These are phyloP conservation scores for Pyrrhia umbra DNA, from an alignment of 2,888 invertebrate species.

Conservation along the genomic window DNA sequence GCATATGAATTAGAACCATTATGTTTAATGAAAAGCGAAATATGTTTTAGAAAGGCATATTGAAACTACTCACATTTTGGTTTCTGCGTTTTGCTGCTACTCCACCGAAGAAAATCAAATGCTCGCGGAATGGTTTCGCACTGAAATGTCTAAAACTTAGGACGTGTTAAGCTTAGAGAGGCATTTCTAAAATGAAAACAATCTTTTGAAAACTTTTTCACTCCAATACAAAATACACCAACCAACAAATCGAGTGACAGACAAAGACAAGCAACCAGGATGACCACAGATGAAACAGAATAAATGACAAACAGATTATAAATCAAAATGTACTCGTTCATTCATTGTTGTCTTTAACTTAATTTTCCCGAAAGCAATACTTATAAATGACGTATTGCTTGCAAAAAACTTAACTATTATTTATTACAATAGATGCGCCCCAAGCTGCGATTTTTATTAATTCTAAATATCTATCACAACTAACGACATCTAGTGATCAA, in stretches of 20 bases:
- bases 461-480: neutral
- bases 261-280: too few species aligned
- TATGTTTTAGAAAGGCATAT: constrained; percentile 56
- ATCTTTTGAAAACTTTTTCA: constrained; percentile 13
- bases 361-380: too few species aligned
- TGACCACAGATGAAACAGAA: too few species aligned
- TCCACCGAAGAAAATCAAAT: neutral
- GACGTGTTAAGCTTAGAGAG: neutral
- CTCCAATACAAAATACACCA: neutral
- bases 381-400: neutral
- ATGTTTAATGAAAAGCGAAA: constrained; percentile 40
- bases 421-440: too few species aligned
- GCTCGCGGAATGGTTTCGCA: neutral
- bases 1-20: constrained; percentile 12
- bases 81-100: constrained; percentile 8
- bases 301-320: too few species aligned
- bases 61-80: constrained; percentile 66
- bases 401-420: neutral
- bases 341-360: neutral
- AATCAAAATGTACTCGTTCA: neutral
- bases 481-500: constrained; percentile 22
- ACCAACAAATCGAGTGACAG: too few species aligned
- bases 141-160: neutral
- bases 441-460: neutral
- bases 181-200: constrained; percentile 5